Evolutionary conservation across 2,113 vertebrate genomes (phyloP), one percentile per base, ranked within the genome.

Genomic region (Hipposideros armiger): DNA sequence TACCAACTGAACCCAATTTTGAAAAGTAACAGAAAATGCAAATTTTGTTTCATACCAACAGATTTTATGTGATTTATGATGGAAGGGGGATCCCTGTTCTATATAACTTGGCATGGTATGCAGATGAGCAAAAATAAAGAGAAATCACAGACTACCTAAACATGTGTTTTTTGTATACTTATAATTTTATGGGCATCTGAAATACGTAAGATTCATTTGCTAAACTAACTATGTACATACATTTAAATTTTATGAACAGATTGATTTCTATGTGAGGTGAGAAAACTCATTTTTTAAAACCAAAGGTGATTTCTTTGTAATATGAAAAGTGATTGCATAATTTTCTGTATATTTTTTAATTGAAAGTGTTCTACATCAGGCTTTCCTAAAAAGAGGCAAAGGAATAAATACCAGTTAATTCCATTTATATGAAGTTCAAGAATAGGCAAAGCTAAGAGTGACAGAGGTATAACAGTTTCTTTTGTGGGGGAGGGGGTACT

Each of bases 221-320:
- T 19, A 86, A 58, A 67, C 28, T 56, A 76, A 52, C 20, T 58
- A 66, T n/a, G 16, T 52, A 74, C 5, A 45, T 72, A 78, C n/a
- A 74, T 42, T 60, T 77, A 54, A 69, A 60, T 83, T 56, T 84
- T 96, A 87, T 70, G 52, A 76, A 69, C 26, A 76, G 54, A 77
- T 20, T 74, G 81, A 42, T 74, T 74, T 95, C 83, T 91, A 74
- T 78, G 73, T 73, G 13, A 74, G 26, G 3, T 45, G 52, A 36
- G 74, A 91, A 82, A 93, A 82, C 42, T 67, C 64, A 93, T 90
- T 81, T 86, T 73, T 84, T 15, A 64, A 94, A 94, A 84, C 15
- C 56, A 72, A 78, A 80, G 26, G 17, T 54, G 15, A 72, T 36
- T 36, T 90, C 73, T 91, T 74, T 88, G 26, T 69, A 42, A 97